Percentiles rank a stretch among this genome's conserved stretches.
These are phyloP conservation scores for Premnoplex brunnescens DNA, from an alignment of 2,797 vertebrate genomes.

Conservation along the genomic window DNA sequence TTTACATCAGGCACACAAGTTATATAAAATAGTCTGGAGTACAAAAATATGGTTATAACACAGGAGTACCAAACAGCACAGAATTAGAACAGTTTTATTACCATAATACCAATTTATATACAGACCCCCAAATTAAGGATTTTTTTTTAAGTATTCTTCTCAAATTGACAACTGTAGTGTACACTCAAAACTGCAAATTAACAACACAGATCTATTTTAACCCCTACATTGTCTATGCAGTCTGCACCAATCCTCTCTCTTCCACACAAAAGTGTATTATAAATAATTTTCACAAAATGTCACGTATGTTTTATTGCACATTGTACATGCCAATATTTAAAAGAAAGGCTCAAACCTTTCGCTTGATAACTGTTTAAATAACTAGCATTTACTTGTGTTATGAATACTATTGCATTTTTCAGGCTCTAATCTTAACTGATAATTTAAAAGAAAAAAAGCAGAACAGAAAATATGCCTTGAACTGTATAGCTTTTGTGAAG, in stretches of 20 bases:
- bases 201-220: constrained; percentile 54
- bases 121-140: constrained; percentile 66
- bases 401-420: constrained; percentile 21
- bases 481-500: not conserved
- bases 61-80: constrained; percentile 73
- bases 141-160: constrained; percentile 50
- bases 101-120: constrained; percentile 73
- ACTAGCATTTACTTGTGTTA: not conserved
- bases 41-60: constrained; percentile 78
- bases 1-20: constrained; percentile 52
- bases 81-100: constrained; percentile 77
- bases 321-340: constrained; percentile 64
- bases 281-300: constrained; percentile 79
- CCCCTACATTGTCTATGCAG: constrained; percentile 59
- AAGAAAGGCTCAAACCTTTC: constrained; percentile 51
- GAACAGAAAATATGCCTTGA: constrained; percentile 5
- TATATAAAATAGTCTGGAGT: constrained; percentile 67
- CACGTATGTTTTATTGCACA: constrained; percentile 76
- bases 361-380: constrained; percentile 40
- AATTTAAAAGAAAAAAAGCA: constrained; percentile 26
- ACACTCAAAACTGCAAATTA: constrained; percentile 65
- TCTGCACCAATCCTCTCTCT: constrained; percentile 64
- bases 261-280: constrained; percentile 74
- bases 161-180: constrained; percentile 61
- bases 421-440: constrained; percentile 28